Base-by-base conservation (phyloP, 53 echinoderm and acorn worm species). In the Patiria pectinifera region DNA sequence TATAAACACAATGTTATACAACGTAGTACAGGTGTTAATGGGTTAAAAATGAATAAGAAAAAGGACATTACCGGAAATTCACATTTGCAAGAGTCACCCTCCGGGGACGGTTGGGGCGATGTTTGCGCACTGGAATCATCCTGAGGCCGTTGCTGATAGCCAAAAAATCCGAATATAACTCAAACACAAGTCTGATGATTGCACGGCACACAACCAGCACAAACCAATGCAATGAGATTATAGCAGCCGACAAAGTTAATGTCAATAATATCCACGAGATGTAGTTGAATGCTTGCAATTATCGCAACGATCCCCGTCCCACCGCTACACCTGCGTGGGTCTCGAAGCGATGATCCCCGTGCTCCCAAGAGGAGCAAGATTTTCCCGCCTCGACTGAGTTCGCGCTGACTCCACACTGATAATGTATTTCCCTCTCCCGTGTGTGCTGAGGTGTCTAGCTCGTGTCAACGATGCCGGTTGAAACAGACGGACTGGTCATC, bases 51-150 rank as follows among this genome's bases (percentile, higher is more conserved):
- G 66, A 66, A 66, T 35, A 71, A 85, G 71, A 86, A 86, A 53
- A 66, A 43, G 9, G 16, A 87, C 91, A 87, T 95, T 95, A 97
- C 97, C 96, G 91, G 92, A 97, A 97, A 75, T 97, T 96, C 60
- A 97, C 97, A 70, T 96, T 97, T 15, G 97, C 97, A 59, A 97
- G 93, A 9, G 97, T 97, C 21, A 97, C 97, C 86, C 97, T 89
- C 82, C 97, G 91, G 18, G 97, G 97, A 53, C 96, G 96, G 46
- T 91, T 92, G 18, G 94, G 86, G 25, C 96, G 96, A 16, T 94
- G 94, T 69, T 94, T 89, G 12, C 96, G 85, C 16, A 87, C 87
- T 14, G 96, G 96, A 59, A 95, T 93, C 91, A 96, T 95, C 4
- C 19, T 80, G 78, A 58, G 66, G 60, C 47, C 59, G 53, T 53